Evolutionary conservation across 2,888 invertebrate genomes (phyloP).

Genomic region (Tenthredo mesomela): DNA sequence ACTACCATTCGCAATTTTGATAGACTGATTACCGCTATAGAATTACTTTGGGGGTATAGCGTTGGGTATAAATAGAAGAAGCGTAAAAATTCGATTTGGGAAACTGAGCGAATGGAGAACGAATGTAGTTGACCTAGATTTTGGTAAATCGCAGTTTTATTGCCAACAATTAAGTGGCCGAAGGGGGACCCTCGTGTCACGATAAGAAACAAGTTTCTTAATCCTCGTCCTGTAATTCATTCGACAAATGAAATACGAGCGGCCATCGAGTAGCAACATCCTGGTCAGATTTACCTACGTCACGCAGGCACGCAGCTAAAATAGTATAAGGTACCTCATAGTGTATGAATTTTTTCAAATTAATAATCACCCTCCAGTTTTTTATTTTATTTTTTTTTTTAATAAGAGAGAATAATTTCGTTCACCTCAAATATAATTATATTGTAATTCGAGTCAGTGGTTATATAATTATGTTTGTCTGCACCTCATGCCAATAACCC

Average conservation of each 20-base stretch:
- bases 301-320: conserved; percentile 15
- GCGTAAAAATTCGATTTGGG: conserved; percentile 14
- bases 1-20: conserved; percentile 2
- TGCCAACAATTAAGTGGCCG: conserved; percentile 37
- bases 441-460: neutral
- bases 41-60: neutral
- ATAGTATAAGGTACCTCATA: neutral
- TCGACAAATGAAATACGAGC: conserved; percentile 44
- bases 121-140: conserved; percentile 44
- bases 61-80: neutral
- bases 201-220: conserved; percentile 44
- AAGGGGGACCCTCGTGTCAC: conserved; percentile 39
- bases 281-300: neutral
- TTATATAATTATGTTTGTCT: neutral
- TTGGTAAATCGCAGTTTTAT: conserved; percentile 29
- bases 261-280: conserved; percentile 30
- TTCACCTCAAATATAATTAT: neutral
- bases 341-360: neutral
- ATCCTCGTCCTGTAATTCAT: conserved; percentile 44
- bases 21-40: conserved; percentile 22
- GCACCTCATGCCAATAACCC: conserved; percentile 37
- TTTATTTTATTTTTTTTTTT: too few relatives aligned
- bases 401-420: neutral
- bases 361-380: neutral
- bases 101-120: neutral